phyloP scores from a whole-genome alignment of 1,140 invertebrate genomes.

The Sarcophaga peregrina region DNA sequence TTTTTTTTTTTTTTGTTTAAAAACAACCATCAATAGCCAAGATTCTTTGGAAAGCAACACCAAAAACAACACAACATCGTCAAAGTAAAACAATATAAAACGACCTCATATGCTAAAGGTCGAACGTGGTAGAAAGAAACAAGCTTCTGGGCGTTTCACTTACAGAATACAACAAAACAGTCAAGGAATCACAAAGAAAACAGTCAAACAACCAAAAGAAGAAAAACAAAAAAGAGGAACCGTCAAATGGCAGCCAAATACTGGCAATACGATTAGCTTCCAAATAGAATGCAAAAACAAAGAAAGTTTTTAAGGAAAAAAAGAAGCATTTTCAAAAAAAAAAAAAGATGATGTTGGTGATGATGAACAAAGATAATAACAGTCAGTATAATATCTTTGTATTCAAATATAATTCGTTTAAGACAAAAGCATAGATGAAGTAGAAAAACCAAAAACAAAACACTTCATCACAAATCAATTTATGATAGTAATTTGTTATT shows the following conservation, averaged over 20 bases:
- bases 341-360: not conserved
- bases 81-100: constrained; percentile 7
- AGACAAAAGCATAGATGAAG: not conserved
- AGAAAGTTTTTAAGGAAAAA: not conserved
- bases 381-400: not conserved
- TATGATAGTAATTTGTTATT: constrained; percentile 22
- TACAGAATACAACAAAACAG: not conserved
- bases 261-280: constrained; percentile 8
- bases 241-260: constrained; percentile 16
- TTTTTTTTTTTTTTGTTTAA: not conserved
- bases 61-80: not conserved
- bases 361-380: constrained; percentile 6
- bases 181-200: not conserved
- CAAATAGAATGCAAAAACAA: not conserved
- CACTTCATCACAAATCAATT: constrained; percentile 30
- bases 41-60: constrained; percentile 26
- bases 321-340: not conserved
- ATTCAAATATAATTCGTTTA: not conserved
- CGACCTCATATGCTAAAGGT: constrained; percentile 36
- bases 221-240: not conserved
- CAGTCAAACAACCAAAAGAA: not conserved
- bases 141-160: constrained; percentile 41
- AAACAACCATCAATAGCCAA: constrained; percentile 22
- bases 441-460: too few relatives aligned
- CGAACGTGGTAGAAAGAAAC: constrained; percentile 19